Percentiles rank a stretch among this genome's conserved stretches.
phyloP scores from a whole-genome alignment of 2,888 invertebrate genomes.

The Watsonalla cultraria region DNA sequence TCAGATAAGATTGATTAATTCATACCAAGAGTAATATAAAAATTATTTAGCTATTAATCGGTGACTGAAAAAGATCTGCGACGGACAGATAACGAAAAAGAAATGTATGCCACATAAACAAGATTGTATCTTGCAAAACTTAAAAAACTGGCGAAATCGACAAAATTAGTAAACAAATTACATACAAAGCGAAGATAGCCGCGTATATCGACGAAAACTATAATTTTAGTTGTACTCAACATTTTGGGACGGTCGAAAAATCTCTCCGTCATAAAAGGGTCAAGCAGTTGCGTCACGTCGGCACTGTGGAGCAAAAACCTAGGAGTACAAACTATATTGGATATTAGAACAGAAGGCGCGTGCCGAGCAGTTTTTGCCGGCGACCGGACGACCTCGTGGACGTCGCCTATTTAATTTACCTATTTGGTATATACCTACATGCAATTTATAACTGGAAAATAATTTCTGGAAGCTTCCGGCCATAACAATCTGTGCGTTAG shows the following conservation, averaged over 20 bases:
- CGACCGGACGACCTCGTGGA: constrained; percentile 26
- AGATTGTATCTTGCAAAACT: too few relatives aligned
- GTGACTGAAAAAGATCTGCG: too few relatives aligned
- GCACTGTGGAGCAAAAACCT: constrained; percentile 56
- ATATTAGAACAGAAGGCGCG: constrained; percentile 73
- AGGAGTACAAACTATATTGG: constrained; percentile 71
- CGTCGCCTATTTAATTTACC: constrained; percentile 47
- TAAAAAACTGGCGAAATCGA: too few relatives aligned
- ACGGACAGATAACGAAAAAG: too few relatives aligned
- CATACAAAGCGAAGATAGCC: not conserved
- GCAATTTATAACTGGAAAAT: constrained; percentile 15
- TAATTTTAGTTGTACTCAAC: constrained; percentile 5
- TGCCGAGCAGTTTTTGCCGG: constrained; percentile 58
- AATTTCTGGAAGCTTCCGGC: constrained; percentile 4
- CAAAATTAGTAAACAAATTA: not conserved
- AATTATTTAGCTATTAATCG: not conserved
- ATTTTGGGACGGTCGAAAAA: constrained; percentile 41
- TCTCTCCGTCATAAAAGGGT: constrained; percentile 68
- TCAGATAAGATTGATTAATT: too few relatives aligned
- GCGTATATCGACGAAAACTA: constrained; percentile 2
- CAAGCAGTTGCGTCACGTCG: constrained; percentile 65
- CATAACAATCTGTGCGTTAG: not conserved
- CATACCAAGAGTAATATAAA: not conserved
- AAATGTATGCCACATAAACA: too few relatives aligned
- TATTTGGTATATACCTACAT: too few relatives aligned